A percentile compares a stretch with the other conserved stretches of the same genome.
Evolutionary conservation across 92 coral and sea anemone genomes (phyloP).

Genomic region (Hydrozoanthus gracilis): DNA sequence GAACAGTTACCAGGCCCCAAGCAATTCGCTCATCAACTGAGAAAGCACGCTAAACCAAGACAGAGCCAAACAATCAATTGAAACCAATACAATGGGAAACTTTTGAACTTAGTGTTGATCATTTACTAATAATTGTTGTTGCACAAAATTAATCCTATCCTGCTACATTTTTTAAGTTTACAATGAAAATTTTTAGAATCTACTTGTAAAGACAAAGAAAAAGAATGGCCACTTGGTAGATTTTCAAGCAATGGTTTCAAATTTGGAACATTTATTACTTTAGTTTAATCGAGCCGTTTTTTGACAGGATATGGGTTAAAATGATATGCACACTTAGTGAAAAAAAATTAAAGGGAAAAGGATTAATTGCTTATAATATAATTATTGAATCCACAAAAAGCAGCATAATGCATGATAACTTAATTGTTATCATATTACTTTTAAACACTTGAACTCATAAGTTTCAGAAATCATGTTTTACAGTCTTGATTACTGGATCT

Average conservation of each 20-base stretch:
- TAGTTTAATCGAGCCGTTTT: background rate
- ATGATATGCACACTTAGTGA: background rate
- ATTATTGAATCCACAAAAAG: background rate
- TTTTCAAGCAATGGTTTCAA: no score
- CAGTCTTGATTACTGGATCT: no score
- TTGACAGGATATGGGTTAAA: background rate
- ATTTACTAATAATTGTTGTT: background rate
- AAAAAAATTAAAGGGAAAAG: background rate
- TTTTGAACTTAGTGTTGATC: background rate
- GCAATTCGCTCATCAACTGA: conserved; percentile 95
- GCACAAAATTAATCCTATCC: no score
- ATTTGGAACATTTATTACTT: background rate
- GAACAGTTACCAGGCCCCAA: conserved; percentile 88
- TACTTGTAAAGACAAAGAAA: no score
- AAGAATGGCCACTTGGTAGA: no score
- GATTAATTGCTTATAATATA: background rate
- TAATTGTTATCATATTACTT: no score
- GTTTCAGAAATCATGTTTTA: no score
- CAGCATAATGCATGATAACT: background rate
- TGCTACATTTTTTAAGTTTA: no score
- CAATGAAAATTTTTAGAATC: no score
- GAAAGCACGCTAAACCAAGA: conserved; percentile 82
- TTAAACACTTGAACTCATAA: no score
- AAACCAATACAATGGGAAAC: background rate
- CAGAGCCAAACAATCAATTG: background rate